Conservation (phyloP, 2,888 invertebrate genomes). For the Acanthopleura granulata region DNA sequence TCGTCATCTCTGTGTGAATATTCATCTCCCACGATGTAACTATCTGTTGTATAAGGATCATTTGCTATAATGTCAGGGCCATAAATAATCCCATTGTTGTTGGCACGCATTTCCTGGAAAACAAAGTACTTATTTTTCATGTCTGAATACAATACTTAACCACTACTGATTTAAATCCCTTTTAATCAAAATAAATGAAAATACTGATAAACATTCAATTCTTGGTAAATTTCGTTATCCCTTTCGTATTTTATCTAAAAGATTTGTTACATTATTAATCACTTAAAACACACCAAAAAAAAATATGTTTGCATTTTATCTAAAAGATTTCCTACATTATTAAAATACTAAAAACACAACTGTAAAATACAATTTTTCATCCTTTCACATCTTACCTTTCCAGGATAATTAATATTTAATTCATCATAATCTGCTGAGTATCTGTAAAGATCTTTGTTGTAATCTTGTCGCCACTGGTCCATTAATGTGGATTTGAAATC, state of each 20-base stretch:
- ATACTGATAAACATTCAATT: no score
- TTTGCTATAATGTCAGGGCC: constrained; percentile 19
- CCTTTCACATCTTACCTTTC: constrained; percentile 17
- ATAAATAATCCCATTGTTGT: constrained; percentile 25
- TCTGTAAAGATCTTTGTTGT: constrained; percentile 53
- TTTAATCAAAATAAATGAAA: no score
- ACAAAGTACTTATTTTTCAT: background rate
- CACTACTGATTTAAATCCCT: no score
- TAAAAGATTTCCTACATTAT: no score
- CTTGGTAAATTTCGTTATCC: no score
- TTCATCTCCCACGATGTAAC: constrained; percentile 28
- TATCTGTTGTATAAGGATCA: constrained; percentile 23
- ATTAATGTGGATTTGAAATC: constrained; percentile 47
- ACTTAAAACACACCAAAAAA: no score
- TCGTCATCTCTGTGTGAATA: constrained; percentile 32
- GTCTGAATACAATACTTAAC: background rate
- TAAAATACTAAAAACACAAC: no score
- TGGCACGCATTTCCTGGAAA: constrained; percentile 26
- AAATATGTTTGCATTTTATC: no score
- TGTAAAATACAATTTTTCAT: background rate
- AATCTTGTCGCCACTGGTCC: constrained; percentile 62
- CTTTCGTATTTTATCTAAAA: no score
- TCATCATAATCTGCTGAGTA: constrained; percentile 63
- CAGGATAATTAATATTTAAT: constrained; percentile 37
- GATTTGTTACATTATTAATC: no score